A percentile compares a stretch with the other conserved stretches of the same genome.
Evolutionary conservation across 1,140 invertebrate genomes (phyloP).

Genomic region (Heterodera schachtii): DNA sequence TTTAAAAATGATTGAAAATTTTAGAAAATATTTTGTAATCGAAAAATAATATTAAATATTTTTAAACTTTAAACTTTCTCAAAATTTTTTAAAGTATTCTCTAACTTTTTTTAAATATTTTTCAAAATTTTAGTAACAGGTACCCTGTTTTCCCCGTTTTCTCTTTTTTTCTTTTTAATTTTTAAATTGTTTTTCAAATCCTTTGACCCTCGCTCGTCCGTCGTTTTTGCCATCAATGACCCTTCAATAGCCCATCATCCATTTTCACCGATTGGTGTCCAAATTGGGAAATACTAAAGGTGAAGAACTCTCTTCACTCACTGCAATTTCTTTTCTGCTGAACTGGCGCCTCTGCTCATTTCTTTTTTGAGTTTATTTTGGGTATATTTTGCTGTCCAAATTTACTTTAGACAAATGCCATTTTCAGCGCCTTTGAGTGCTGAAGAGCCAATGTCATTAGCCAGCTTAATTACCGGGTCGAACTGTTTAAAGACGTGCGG

Average conservation of each 20-base stretch:
- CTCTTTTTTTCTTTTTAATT: too few relatives aligned
- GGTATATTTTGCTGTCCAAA: background rate
- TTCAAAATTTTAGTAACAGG: too few relatives aligned
- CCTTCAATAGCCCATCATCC: background rate
- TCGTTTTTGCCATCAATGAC: constrained; percentile 11
- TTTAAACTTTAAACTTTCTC: too few relatives aligned
- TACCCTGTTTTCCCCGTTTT: too few relatives aligned
- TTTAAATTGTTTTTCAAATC: too few relatives aligned
- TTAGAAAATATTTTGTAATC: too few relatives aligned
- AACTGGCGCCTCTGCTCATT: background rate
- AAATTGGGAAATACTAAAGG: background rate
- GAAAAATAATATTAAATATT: too few relatives aligned
- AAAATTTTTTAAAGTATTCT: too few relatives aligned
- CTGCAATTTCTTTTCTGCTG: background rate
- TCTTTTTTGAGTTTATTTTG: background rate
- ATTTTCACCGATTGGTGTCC: background rate
- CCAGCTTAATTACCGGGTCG: constrained; percentile 42
- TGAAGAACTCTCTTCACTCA: background rate
- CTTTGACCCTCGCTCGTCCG: background rate
- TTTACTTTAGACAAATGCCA: background rate
- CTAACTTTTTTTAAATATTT: too few relatives aligned
- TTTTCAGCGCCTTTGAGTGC: constrained; percentile 11
- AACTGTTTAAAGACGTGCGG: constrained; percentile 61
- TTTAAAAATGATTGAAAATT: too few relatives aligned
- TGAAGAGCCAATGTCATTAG: constrained; percentile 39